A percentile compares a stretch with the other conserved stretches of the same genome.
These are phyloP conservation scores for Caligus rogercresseyi DNA, from an alignment of 1,140 invertebrate genomes.

Conservation along the genomic window DNA sequence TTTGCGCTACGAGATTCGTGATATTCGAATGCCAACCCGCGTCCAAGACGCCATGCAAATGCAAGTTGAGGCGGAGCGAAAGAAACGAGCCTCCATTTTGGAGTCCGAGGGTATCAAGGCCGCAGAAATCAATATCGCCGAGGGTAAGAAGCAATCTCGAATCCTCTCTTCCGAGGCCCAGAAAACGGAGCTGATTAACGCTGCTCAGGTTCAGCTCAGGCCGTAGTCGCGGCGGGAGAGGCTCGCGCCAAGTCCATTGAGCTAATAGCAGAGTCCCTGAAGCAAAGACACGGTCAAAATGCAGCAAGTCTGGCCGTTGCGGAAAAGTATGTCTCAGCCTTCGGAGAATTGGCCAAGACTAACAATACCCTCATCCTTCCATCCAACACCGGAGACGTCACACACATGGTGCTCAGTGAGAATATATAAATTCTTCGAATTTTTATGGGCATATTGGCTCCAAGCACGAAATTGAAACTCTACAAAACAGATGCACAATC, in stretches of 20 bases:
- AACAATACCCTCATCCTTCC: conserved; percentile 90
- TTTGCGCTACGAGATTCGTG: conserved; percentile 94
- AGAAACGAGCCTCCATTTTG: conserved; percentile 85
- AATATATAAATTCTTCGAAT: too few species aligned
- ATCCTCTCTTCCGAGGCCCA: conserved; percentile 86
- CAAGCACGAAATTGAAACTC: too few species aligned
- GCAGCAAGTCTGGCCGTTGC: conserved; percentile 81
- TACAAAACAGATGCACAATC: too few species aligned
- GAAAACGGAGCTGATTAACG: conserved; percentile 68
- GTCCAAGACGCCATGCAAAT: conserved; percentile 99
- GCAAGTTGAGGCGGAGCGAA: conserved; percentile 95
- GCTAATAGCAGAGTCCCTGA: conserved; percentile 49
- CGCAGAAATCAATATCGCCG: conserved; percentile 92
- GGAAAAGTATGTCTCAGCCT: conserved; percentile 85
- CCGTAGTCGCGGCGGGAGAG: conserved; percentile 61
- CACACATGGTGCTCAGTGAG: conserved; percentile 58
- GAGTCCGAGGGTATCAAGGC: conserved; percentile 89
- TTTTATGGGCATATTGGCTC: too few species aligned
- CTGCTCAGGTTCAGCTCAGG: conserved; percentile 69
- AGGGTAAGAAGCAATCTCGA: conserved; percentile 72
- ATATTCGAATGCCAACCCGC: conserved; percentile 73
- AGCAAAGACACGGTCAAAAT: conserved; percentile 46
- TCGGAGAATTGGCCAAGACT: conserved; percentile 74
- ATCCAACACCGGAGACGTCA: conserved; percentile 67
- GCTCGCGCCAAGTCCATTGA: conserved; percentile 59